These are phyloP conservation scores for Euproctis similis DNA, from an alignment of 2,888 invertebrate species.

Conservation along the genomic window DNA sequence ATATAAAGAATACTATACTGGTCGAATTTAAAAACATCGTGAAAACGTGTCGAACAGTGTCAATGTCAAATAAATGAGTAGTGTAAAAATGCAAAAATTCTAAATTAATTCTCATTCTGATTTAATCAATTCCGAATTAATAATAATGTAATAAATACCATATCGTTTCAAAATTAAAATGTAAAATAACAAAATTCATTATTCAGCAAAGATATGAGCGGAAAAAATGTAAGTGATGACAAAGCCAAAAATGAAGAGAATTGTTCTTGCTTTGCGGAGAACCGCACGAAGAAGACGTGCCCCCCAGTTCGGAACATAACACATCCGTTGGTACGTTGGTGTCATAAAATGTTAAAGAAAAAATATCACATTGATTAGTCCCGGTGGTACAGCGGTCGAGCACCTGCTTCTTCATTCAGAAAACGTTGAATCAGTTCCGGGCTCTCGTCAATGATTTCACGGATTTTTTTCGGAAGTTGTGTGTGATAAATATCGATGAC, in stretches of 20 bases:
- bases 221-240: conserved; percentile 23
- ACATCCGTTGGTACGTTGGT: conserved; percentile 64
- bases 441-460: too few relatives aligned
- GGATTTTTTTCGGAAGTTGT: too few relatives aligned
- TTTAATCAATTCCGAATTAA: conserved; percentile 7
- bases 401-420: too few relatives aligned
- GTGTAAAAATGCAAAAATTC: conserved; percentile 15
- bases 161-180: conserved; percentile 23
- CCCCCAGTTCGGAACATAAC: conserved; percentile 47
- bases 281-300: conserved; percentile 29
- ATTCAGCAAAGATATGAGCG: conserved; percentile 37
- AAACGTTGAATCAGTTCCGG: too few relatives aligned
- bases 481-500: too few relatives aligned
- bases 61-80: conserved; percentile 9
- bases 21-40: too few relatives aligned
- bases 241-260: conserved; percentile 19
- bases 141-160: conserved; percentile 24
- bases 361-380: too few relatives aligned
- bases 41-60: conserved; percentile 6
- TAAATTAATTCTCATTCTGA: conserved; percentile 13
- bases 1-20: too few relatives aligned
- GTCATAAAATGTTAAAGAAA: too few relatives aligned
- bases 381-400: too few relatives aligned
- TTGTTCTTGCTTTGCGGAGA: conserved; percentile 34
- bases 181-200: conserved; percentile 19